Evolutionary conservation across 2,888 invertebrate genomes (phyloP).

Genomic region (Cylindroiulus punctatus): DNA sequence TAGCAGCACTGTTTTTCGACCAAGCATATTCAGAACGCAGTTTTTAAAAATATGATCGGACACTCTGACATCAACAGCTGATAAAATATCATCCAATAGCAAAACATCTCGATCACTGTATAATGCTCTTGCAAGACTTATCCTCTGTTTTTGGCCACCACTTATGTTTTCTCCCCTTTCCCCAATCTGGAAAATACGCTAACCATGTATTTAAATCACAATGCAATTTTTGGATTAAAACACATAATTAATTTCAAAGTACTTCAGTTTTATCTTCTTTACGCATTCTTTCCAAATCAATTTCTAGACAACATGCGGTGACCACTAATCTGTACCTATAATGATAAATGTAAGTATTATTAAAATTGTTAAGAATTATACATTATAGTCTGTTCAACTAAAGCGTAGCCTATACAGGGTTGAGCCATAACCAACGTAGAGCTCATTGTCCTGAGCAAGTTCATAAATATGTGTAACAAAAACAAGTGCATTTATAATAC

Average conservation of each 20-base stretch:
- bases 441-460: no score
- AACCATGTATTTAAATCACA: conserved; percentile 58
- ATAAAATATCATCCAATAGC: conserved; percentile 71
- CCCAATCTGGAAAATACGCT: no score
- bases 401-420: no score
- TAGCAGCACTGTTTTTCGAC: no score
- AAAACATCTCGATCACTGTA: conserved; percentile 67
- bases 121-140: conserved; percentile 66
- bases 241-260: neutral
- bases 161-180: conserved; percentile 75
- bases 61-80: conserved; percentile 67
- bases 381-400: no score
- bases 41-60: conserved; percentile 69
- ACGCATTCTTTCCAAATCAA: conserved; percentile 2
- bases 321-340: neutral
- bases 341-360: no score
- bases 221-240: neutral
- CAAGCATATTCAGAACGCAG: no score
- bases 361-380: no score
- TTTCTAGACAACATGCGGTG: conserved; percentile 24
- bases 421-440: no score
- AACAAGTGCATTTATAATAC: no score
- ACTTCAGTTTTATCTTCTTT: conserved; percentile 47
- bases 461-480: no score
- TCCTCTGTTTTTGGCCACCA: conserved; percentile 68